Evolutionary conservation across 2,113 vertebrate genomes (phyloP).

Genomic region (Astur gentilis): DNA sequence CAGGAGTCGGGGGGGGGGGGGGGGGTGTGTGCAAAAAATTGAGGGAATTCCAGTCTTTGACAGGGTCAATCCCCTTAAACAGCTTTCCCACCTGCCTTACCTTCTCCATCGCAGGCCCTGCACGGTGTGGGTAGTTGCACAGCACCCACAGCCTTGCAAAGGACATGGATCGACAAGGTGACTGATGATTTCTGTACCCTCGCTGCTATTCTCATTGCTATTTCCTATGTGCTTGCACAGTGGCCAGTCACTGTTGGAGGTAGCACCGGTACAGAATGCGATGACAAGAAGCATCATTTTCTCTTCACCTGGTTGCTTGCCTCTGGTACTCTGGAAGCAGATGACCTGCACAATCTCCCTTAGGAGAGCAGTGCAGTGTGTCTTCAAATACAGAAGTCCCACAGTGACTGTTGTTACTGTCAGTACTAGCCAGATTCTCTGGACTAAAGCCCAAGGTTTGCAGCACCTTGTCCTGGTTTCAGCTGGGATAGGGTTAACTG

Average conservation of each 20-base stretch:
- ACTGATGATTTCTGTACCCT: background rate
- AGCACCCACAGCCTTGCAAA: background rate
- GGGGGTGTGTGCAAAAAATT: background rate
- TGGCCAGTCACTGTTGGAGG: background rate
- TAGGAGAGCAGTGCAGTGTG: background rate
- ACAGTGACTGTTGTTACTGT: background rate
- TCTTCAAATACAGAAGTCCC: background rate
- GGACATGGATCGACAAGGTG: background rate
- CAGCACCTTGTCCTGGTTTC: background rate
- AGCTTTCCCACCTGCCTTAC: background rate
- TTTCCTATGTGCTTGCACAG: background rate
- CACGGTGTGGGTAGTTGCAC: background rate
- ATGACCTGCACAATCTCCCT: background rate
- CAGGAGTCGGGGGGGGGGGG: background rate
- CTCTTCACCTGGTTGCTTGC: background rate
- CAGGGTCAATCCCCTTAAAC: background rate
- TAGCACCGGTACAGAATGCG: background rate
- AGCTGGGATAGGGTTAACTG: too few species aligned
- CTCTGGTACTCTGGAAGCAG: background rate
- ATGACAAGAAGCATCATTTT: background rate
- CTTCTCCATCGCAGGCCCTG: background rate
- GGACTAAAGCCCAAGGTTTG: background rate
- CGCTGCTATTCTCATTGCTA: background rate
- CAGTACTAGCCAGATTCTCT: background rate
- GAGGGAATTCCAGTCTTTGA: background rate